Percentiles rank a stretch among this genome's conserved stretches.
These are phyloP conservation scores for Nomia melanderi DNA, from an alignment of 1,140 invertebrate species.

Conservation along the genomic window DNA sequence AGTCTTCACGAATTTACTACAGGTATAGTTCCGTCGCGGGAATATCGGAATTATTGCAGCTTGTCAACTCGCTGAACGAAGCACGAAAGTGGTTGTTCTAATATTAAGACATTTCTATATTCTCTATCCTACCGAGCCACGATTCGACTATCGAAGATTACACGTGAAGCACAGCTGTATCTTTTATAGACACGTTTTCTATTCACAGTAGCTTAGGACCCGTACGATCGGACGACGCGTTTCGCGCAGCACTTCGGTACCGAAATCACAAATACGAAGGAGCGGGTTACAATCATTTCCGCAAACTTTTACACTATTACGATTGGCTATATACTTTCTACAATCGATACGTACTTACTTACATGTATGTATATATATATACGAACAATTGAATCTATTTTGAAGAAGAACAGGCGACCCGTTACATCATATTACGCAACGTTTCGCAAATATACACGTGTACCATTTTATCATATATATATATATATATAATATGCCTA, in stretches of 20 bases:
- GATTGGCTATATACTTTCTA: neutral
- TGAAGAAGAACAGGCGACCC: too few relatives aligned
- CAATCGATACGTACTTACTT: conserved; percentile 14
- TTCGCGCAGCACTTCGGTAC: neutral
- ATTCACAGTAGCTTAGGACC: conserved; percentile 63
- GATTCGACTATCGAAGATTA: too few relatives aligned
- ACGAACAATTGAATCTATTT: conserved; percentile 60
- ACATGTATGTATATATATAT: conserved; percentile 34
- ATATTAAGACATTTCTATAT: neutral
- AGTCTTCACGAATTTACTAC: neutral
- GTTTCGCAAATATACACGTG: too few relatives aligned
- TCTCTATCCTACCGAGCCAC: neutral
- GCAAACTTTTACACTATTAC: too few relatives aligned
- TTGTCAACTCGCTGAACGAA: neutral
- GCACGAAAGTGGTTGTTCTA: neutral
- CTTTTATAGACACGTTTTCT: neutral
- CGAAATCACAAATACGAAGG: too few relatives aligned
- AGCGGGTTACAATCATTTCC: neutral
- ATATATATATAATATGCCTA: too few relatives aligned
- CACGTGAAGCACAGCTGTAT: too few relatives aligned
- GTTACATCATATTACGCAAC: too few relatives aligned
- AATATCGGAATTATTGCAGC: neutral
- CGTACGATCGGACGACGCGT: neutral
- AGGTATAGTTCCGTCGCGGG: neutral
- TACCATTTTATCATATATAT: too few relatives aligned